Conservation (phyloP, 2,113 vertebrate genomes). For the Cinclus mexicanus region DNA sequence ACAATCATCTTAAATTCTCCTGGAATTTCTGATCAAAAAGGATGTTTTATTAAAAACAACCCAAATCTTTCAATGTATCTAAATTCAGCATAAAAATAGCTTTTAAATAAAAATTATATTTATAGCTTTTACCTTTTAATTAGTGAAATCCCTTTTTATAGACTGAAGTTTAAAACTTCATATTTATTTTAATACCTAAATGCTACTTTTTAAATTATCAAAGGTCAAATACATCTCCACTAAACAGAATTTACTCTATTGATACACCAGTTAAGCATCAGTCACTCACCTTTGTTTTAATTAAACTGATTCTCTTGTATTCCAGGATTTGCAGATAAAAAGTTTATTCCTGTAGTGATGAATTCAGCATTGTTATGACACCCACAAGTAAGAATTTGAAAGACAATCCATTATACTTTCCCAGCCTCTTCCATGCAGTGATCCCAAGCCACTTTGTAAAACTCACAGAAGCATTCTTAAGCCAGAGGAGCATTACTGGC, state of each 20-base stretch:
- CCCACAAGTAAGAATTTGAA: neutral
- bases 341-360: neutral
- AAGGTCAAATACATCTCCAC: neutral
- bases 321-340: neutral
- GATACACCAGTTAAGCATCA: neutral
- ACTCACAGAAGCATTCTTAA: neutral
- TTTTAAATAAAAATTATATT: neutral
- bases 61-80: neutral
- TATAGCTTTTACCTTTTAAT: neutral
- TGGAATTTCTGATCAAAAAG: constrained; percentile 21
- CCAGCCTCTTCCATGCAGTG: neutral
- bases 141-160: neutral
- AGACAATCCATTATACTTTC: neutral
- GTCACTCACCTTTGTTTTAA: neutral
- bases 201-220: neutral
- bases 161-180: neutral
- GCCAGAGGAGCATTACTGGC: neutral
- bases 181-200: neutral
- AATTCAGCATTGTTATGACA: neutral
- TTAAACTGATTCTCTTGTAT: neutral
- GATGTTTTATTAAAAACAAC: neutral
- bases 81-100: neutral
- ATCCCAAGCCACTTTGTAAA: neutral
- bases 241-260: neutral
- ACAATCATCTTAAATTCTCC: neutral